Evolutionary conservation across 1,140 invertebrate species (phyloP), one percentile per base, ranked within the genome.

Genomic region (Aphis craccivora): DNA sequence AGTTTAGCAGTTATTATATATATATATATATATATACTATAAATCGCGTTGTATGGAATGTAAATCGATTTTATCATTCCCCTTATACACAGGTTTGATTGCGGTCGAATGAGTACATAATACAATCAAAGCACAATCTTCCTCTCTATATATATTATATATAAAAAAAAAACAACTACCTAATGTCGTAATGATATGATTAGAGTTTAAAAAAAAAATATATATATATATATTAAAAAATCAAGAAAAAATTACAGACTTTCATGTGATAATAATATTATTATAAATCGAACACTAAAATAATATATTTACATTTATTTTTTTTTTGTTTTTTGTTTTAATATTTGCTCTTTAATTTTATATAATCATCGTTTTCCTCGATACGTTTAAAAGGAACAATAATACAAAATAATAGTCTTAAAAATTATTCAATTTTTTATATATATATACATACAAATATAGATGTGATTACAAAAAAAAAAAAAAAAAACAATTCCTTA

Each of bases 141-240:
- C 51, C 51, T 89, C 48, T 89, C 7, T 86, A 23, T 35, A 51
- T 88, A 48, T 67, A 91, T 67, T 30, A 8, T 90, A 90, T 89
- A 90, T 89, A 20, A 51, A 11, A 53, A 53, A 91, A 91, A 93
- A 92, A 81, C 22, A 92, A 92, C 76, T 86, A 84, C 76, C 48
- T 84, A 93, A 51, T 55, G 76, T 86, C 81, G 45, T 93, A 93
- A 93, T 93, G 91, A 93, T 93, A 93, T 93, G 91, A 93, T 93
- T 93, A 93, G 91, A 53, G 90, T 93, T 53, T 67, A 35, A 91
- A 91, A 45, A 84, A 84, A 51, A 92, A 92, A 91, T 51, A 91
- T 20, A 48, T 35, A 76, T 67, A 89, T 35, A 48, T 43, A 84
- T 45, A 45, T 45, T 11, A 37, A 48, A 76, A 91, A 48, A 92